A percentile compares a stretch with the other conserved stretches of the same genome.
phyloP scores from a whole-genome alignment of 2,113 vertebrate species.

The Sarotherodon lohbergeri region DNA sequence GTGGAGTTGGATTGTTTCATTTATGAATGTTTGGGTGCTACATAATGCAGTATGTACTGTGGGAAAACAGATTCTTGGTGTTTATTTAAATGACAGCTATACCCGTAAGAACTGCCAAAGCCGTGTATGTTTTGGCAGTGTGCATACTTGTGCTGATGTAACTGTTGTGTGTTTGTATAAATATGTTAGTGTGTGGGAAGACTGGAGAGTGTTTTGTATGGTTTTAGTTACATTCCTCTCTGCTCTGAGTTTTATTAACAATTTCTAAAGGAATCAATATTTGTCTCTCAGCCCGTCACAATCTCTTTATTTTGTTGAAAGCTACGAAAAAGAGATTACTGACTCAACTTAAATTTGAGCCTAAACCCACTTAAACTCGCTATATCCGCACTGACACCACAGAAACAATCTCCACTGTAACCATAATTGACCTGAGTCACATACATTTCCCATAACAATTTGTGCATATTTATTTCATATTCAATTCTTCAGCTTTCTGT shows the following conservation, averaged over 20 bases:
- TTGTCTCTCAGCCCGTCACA: neutral
- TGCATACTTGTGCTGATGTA: neutral
- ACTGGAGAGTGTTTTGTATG: neutral
- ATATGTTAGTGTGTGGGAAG: neutral
- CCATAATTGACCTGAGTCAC: neutral
- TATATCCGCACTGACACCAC: neutral
- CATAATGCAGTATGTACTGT: slow-evolving; percentile 21
- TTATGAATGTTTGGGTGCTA: slow-evolving; percentile 29
- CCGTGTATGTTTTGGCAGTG: slow-evolving; percentile 9
- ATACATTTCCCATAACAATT: neutral
- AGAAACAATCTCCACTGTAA: neutral
- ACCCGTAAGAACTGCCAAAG: slow-evolving; percentile 9
- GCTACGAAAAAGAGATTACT: neutral
- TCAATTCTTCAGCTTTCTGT: neutral
- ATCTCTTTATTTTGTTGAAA: neutral
- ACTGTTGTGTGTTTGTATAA: neutral
- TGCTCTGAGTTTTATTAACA: slow-evolving; percentile 20
- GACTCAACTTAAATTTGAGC: neutral
- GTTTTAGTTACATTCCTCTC: neutral
- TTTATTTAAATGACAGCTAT: slow-evolving; percentile 42
- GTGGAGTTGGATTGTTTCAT: slow-evolving; percentile 23
- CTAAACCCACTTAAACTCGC: neutral
- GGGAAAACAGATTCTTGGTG: slow-evolving; percentile 11
- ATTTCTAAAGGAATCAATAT: slow-evolving; percentile 17
- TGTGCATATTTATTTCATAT: neutral